phyloP scores from a whole-genome alignment of 2,888 invertebrate genomes.

The Sylvicola cinctus region DNA sequence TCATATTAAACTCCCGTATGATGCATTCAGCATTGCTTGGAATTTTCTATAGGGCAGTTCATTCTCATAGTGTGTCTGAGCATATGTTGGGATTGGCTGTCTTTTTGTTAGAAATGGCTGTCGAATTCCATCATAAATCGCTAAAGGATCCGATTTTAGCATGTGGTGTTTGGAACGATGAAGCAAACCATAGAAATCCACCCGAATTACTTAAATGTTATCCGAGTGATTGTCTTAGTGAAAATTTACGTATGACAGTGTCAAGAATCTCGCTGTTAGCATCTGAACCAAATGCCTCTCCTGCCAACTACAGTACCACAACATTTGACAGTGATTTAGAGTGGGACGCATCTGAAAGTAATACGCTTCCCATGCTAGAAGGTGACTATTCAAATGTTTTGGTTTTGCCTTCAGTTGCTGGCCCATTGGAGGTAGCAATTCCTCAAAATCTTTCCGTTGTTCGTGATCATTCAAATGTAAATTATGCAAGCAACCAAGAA shows the following conservation, averaged over 20 bases:
- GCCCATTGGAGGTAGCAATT: constrained; percentile 23
- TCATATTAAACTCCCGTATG: constrained; percentile 21
- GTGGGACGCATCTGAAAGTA: constrained; percentile 50
- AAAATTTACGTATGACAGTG: constrained; percentile 52
- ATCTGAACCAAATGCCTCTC: constrained; percentile 33
- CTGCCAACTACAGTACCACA: constrained; percentile 29
- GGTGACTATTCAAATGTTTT: constrained; percentile 12
- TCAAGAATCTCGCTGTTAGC: constrained; percentile 34
- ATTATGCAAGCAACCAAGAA: constrained; percentile 19
- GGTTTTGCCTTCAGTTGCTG: constrained; percentile 13
- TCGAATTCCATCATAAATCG: constrained; percentile 27
- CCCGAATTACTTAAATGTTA: constrained; percentile 38
- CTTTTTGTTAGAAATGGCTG: constrained; percentile 70
- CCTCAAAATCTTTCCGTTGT: constrained; percentile 26
- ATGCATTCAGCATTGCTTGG: constrained; percentile 40
- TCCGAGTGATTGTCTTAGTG: constrained; percentile 48
- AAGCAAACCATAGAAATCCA: constrained; percentile 14
- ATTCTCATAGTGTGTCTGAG: constrained; percentile 56
- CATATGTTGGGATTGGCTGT: constrained; percentile 72
- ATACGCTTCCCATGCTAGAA: constrained; percentile 16
- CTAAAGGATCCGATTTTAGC: constrained; percentile 11
- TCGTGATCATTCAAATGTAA: constrained; percentile 21
- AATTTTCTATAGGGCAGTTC: constrained; percentile 67
- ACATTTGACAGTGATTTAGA: constrained; percentile 56
- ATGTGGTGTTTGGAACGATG: constrained; percentile 5